Conservation (phyloP, 1,140 invertebrate species). For the Tenebrio molitor region DNA sequence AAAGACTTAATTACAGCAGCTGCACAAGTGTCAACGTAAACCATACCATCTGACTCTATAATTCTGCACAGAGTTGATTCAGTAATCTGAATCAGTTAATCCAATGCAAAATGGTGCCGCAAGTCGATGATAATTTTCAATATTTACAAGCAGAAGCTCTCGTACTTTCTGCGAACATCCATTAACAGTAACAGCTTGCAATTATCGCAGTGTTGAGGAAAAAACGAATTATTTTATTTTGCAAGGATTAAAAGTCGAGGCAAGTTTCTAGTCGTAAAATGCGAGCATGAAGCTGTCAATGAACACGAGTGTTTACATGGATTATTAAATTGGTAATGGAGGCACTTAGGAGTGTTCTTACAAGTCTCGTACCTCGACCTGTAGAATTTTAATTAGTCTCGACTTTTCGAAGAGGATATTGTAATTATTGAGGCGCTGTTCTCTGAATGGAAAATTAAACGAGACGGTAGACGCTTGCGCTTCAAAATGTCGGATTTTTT, state of each 20-base stretch:
- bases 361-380: constrained; percentile 5
- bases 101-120: neutral
- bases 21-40: constrained; percentile 23
- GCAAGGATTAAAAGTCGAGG: constrained; percentile 9
- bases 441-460: neutral
- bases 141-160: constrained; percentile 35
- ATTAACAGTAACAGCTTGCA: constrained; percentile 29
- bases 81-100: constrained; percentile 16
- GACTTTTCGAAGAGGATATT: constrained; percentile 18
- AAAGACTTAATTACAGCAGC: constrained; percentile 35
- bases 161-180: constrained; percentile 10
- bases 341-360: neutral
- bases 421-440: neutral
- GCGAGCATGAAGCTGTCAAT: constrained; percentile 26
- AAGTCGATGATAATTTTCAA: constrained; percentile 22
- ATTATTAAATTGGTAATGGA: constrained; percentile 32
- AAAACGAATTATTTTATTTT: constrained; percentile 6
- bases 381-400: constrained; percentile 18
- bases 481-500: neutral
- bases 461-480: too few relatives aligned
- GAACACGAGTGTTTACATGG: constrained; percentile 31
- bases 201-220: constrained; percentile 1
- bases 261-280: constrained; percentile 8
- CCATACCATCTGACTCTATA: neutral
- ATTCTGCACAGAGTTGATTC: constrained; percentile 14